These are phyloP conservation scores for Zele albiditarsus DNA, from an alignment of 2,888 invertebrate genomes.

Conservation along the genomic window DNA sequence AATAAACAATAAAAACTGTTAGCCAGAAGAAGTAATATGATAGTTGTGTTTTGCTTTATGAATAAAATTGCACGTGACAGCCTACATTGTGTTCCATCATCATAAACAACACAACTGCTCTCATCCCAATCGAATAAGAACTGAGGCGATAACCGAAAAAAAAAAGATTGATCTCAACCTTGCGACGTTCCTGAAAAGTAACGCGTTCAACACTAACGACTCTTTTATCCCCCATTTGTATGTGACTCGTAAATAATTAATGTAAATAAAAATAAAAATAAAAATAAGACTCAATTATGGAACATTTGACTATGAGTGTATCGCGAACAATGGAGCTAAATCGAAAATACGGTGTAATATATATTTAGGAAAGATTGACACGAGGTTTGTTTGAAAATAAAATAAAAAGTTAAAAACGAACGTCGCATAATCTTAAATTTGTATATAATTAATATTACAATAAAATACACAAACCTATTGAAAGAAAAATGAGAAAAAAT, in stretches of 20 bases:
- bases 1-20: slow-evolving; percentile 37
- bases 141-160: neutral
- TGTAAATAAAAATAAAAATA: slow-evolving; percentile 49
- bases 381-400: slow-evolving; percentile 45
- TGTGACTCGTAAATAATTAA: slow-evolving; percentile 41
- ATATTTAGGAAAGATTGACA: slow-evolving; percentile 47
- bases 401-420: slow-evolving; percentile 35
- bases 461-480: slow-evolving; percentile 62
- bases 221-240: slow-evolving; percentile 37
- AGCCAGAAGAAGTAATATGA: slow-evolving; percentile 42
- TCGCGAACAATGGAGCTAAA: slow-evolving; percentile 38
- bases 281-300: slow-evolving; percentile 10
- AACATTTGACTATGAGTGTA: slow-evolving; percentile 35
- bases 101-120: neutral
- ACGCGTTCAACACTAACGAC: slow-evolving; percentile 3
- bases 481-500: slow-evolving; percentile 36
- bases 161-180: slow-evolving; percentile 15
- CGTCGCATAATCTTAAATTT: slow-evolving; percentile 66
- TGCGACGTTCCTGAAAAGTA: neutral
- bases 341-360: slow-evolving; percentile 52
- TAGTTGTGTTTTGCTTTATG: slow-evolving; percentile 22
- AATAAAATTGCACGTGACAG: slow-evolving; percentile 33
- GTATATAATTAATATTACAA: slow-evolving; percentile 71
- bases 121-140: slow-evolving; percentile 4
- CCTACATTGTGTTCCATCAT: slow-evolving; percentile 26